Conservation (phyloP, 1,140 invertebrate genomes). For the Cardiocondyla obscurior region DNA sequence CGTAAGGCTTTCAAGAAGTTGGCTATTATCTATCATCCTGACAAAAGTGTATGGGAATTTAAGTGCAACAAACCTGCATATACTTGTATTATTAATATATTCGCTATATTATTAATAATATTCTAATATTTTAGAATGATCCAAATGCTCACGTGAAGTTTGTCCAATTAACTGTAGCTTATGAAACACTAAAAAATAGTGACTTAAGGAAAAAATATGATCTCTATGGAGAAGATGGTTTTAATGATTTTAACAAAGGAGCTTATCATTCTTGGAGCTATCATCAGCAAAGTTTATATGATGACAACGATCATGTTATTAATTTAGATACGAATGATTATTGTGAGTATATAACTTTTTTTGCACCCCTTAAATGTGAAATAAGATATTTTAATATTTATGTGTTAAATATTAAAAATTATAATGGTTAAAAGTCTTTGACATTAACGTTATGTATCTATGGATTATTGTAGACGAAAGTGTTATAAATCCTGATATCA, state of each 20-base stretch:
- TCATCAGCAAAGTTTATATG: conserved; percentile 94
- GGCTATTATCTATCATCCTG: conserved; percentile 91
- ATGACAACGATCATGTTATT: conserved; percentile 92
- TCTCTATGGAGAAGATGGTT: conserved; percentile 89
- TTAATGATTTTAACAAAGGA: conserved; percentile 80
- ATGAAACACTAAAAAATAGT: conserved; percentile 92
- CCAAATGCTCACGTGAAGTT: conserved; percentile 90
- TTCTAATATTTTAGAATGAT: conserved; percentile 85
- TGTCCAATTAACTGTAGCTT: conserved; percentile 90
- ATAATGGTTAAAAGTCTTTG: neutral
- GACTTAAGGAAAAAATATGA: conserved; percentile 92
- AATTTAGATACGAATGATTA: conserved; percentile 90
- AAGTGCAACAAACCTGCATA: neutral
- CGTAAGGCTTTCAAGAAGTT: conserved; percentile 92
- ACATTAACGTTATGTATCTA: neutral
- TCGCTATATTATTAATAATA: conserved; percentile 41
- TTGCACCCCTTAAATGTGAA: neutral
- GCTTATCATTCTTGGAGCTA: conserved; percentile 93
- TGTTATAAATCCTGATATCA: conserved; percentile 85
- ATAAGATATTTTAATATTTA: neutral
- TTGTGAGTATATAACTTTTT: conserved; percentile 84
- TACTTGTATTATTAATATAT: neutral
- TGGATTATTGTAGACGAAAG: conserved; percentile 83
- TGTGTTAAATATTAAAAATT: neutral
- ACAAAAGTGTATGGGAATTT: conserved; percentile 88